phyloP scores from a whole-genome alignment of 2,797 vertebrate genomes.

The Catharus ustulatus region DNA sequence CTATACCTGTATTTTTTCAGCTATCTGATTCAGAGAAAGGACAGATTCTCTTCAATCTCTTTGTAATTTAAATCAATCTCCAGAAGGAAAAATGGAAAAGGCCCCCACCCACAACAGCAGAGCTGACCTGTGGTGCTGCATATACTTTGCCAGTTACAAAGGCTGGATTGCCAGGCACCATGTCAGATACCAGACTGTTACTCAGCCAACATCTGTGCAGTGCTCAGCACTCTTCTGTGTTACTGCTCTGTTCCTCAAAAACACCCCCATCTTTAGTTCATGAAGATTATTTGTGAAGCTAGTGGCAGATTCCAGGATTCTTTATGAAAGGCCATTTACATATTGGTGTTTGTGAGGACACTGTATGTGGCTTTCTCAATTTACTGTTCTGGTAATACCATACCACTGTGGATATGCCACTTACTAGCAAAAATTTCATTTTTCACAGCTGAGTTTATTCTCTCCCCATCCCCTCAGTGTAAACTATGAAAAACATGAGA shows the following conservation, averaged over 20 bases:
- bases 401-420: not conserved
- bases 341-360: not conserved
- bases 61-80: not conserved
- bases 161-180: not conserved
- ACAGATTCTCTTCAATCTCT: not conserved
- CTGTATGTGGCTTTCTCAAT: not conserved
- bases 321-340: not conserved
- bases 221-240: not conserved
- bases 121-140: not conserved
- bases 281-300: not conserved
- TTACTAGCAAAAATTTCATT: not conserved
- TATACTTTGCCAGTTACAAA: not conserved
- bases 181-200: rapidly evolving
- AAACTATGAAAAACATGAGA: not conserved
- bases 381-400: not conserved
- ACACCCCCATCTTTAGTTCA: not conserved
- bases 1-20: not conserved
- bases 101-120: rapidly evolving
- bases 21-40: not conserved
- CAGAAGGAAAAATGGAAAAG: not conserved
- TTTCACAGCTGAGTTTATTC: not conserved
- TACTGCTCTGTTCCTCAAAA: not conserved
- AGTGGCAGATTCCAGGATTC: not conserved
- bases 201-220: not conserved
- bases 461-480: not conserved